Percentiles rank a stretch among this genome's conserved stretches.
phyloP scores from a whole-genome alignment of 2,797 vertebrate genomes.

The Pogoniulus pusillus region DNA sequence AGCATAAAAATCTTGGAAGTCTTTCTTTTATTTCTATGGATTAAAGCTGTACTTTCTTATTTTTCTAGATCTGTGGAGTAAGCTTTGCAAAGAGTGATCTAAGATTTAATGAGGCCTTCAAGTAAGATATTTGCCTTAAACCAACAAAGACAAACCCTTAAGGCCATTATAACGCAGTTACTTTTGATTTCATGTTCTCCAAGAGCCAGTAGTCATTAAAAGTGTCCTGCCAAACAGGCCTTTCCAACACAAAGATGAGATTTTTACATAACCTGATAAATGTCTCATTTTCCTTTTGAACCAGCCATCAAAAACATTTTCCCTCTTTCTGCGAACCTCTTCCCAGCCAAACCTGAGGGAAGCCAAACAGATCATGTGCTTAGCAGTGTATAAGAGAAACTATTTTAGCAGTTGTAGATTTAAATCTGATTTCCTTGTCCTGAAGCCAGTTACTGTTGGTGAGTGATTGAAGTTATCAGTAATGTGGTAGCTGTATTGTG shows the following conservation, averaged over 20 bases:
- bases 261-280: slow-evolving; percentile 74
- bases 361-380: slow-evolving; percentile 68
- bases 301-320: slow-evolving; percentile 74
- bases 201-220: slow-evolving; percentile 66
- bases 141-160: slow-evolving; percentile 64
- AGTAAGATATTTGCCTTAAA: slow-evolving; percentile 66
- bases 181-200: slow-evolving; percentile 59
- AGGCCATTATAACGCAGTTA: slow-evolving; percentile 65
- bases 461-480: slow-evolving; percentile 7
- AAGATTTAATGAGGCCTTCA: slow-evolving; percentile 56
- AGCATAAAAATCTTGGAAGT: not conserved
- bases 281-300: slow-evolving; percentile 72
- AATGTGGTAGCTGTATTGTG: not conserved
- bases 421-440: slow-evolving; percentile 49
- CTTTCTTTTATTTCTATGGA: not conserved
- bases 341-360: slow-evolving; percentile 60
- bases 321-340: slow-evolving; percentile 49
- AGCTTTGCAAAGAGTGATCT: slow-evolving; percentile 36
- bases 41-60: slow-evolving; percentile 21
- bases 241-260: slow-evolving; percentile 69
- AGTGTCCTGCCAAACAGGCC: slow-evolving; percentile 68
- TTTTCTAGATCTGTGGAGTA: not conserved
- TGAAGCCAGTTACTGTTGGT: slow-evolving; percentile 33
- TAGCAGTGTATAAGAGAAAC: slow-evolving; percentile 50
- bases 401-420: slow-evolving; percentile 58